Evolutionary conservation across 2,797 vertebrate genomes (phyloP).

Genomic region (Brotula barbata): DNA sequence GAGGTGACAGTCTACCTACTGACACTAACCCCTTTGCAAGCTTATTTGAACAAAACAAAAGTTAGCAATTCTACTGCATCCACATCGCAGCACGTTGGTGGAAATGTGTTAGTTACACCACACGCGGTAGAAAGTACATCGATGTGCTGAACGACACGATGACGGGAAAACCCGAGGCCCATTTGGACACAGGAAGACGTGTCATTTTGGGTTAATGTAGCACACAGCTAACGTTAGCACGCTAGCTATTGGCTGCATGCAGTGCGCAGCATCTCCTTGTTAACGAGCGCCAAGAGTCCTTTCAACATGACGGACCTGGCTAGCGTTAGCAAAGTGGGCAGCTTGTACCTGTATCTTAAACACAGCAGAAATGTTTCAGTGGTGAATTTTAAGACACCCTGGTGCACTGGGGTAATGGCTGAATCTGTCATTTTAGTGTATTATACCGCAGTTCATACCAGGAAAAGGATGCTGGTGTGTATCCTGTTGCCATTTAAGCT

Average conservation of each 20-base stretch:
- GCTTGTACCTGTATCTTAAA: slow-evolving; percentile 35
- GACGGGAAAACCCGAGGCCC: slow-evolving; percentile 24
- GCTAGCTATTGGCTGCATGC: slow-evolving; percentile 52
- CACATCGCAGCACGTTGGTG: neutral
- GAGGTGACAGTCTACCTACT: neutral
- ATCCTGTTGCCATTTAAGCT: slow-evolving; percentile 59
- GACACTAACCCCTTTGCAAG: neutral
- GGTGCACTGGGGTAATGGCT: too few relatives aligned
- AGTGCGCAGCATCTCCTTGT: slow-evolving; percentile 60
- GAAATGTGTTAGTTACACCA: neutral
- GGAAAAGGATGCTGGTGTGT: slow-evolving; percentile 48
- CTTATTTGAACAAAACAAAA: neutral
- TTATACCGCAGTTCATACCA: slow-evolving; percentile 31
- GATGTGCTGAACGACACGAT: neutral
- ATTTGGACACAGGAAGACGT: slow-evolving; percentile 65
- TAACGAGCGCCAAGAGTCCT: slow-evolving; percentile 70
- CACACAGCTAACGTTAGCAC: slow-evolving; percentile 61
- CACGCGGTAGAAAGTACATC: neutral
- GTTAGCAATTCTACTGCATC: neutral
- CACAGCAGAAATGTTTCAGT: neutral
- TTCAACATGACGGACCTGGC: slow-evolving; percentile 60
- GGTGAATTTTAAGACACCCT: fast-evolving
- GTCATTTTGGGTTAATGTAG: slow-evolving; percentile 68
- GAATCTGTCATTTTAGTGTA: too few relatives aligned
- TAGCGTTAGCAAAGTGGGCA: slow-evolving; percentile 46